Percentiles rank a stretch among this genome's conserved stretches.
Conservation (phyloP, 2,888 invertebrate genomes). For the Agrypnus murinus region DNA sequence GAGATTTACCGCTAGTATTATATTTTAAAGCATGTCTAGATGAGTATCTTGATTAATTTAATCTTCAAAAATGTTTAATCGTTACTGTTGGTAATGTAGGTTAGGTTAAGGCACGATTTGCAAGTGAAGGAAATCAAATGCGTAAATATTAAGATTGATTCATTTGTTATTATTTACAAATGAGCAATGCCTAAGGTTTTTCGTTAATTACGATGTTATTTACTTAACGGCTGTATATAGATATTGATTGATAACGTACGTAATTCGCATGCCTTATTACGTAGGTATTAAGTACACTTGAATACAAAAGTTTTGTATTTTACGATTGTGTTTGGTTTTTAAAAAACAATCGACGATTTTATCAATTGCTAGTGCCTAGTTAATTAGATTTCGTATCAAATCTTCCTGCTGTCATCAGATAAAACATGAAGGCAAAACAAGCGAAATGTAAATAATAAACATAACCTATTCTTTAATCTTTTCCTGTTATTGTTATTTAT, state of each 20-base stretch:
- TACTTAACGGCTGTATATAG: conserved; percentile 14
- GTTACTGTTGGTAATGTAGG: conserved; percentile 38
- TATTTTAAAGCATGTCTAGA: no score
- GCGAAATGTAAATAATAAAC: no score
- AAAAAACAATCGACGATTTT: no score
- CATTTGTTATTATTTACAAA: background rate
- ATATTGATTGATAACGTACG: conserved; percentile 43
- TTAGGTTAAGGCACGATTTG: conserved; percentile 46
- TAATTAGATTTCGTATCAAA: no score
- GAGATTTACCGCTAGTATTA: conserved; percentile 29
- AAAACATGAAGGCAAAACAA: no score
- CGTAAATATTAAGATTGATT: background rate
- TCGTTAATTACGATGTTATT: conserved; percentile 3
- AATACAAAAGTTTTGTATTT: conserved; percentile 6
- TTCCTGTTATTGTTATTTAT: no score
- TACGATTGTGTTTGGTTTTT: no score
- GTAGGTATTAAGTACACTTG: conserved; percentile 38
- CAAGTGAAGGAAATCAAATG: conserved; percentile 7
- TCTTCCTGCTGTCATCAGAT: no score
- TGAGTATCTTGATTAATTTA: background rate
- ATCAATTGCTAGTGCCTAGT: no score
- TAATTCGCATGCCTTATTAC: conserved; percentile 44
- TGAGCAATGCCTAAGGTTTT: background rate
- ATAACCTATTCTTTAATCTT: no score
- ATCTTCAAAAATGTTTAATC: conserved; percentile 1